A percentile compares a stretch with the other conserved stretches of the same genome.
Conservation (phyloP, 2,888 invertebrate species). For the Drosophila putrida region DNA sequence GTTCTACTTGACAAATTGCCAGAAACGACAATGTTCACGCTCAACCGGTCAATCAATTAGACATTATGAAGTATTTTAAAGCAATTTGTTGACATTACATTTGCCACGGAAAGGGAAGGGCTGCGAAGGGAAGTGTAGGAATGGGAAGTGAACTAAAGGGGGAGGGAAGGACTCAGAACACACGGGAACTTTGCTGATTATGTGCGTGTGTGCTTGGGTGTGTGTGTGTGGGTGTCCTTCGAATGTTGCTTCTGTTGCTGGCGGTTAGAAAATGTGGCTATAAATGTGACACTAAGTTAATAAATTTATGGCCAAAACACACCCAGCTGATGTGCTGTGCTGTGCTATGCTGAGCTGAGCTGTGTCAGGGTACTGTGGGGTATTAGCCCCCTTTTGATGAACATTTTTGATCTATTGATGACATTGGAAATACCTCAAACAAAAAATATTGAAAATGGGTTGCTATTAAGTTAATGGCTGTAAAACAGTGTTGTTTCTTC, state of each 20-base stretch:
- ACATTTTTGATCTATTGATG: no score
- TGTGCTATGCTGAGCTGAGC: constrained; percentile 10
- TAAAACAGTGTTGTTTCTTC: no score
- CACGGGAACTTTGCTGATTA: constrained; percentile 16
- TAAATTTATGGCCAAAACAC: constrained; percentile 78
- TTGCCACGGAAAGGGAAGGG: not conserved
- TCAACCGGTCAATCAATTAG: constrained; percentile 51
- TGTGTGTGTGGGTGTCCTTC: constrained; percentile 27
- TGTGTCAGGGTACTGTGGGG: constrained; percentile 14
- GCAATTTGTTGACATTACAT: constrained; percentile 39
- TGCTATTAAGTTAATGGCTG: no score
- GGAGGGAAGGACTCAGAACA: not conserved
- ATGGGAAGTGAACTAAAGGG: no score
- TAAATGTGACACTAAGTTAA: constrained; percentile 80
- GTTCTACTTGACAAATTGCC: constrained; percentile 33
- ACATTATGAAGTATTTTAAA: constrained; percentile 45
- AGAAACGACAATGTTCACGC: constrained; percentile 43
- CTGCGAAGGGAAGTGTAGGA: not conserved
- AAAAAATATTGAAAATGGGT: no score
- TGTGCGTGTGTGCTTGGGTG: not conserved
- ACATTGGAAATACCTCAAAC: no score
- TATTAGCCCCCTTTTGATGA: no score
- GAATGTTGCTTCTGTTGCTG: constrained; percentile 30
- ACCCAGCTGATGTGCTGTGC: constrained; percentile 61
- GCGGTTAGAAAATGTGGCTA: constrained; percentile 62